These are phyloP conservation scores for Apis cerana DNA, from an alignment of 1,140 invertebrate genomes.

Conservation along the genomic window DNA sequence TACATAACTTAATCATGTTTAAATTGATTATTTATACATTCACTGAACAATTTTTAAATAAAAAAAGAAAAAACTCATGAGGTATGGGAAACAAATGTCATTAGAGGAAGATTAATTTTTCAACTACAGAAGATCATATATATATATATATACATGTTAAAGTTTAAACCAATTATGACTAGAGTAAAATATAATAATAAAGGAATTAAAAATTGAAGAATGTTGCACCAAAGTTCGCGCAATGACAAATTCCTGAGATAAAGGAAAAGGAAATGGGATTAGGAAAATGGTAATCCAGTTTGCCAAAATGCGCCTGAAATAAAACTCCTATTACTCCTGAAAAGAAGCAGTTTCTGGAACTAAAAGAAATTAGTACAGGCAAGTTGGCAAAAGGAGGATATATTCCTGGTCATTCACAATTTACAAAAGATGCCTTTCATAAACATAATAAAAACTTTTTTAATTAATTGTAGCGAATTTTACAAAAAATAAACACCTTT, in stretches of 20 bases:
- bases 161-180: conserved; percentile 12
- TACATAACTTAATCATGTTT: neutral
- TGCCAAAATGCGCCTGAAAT: conserved; percentile 77
- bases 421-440: conserved; percentile 22
- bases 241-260: conserved; percentile 65
- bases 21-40: neutral
- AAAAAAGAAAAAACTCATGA: neutral
- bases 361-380: conserved; percentile 74
- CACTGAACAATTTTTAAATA: neutral
- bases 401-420: conserved; percentile 44
- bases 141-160: neutral
- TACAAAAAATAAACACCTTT: conserved; percentile 12
- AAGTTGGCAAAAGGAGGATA: conserved; percentile 65
- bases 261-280: conserved; percentile 36
- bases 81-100: neutral
- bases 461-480: neutral
- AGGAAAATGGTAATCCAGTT: conserved; percentile 59
- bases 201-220: conserved; percentile 30
- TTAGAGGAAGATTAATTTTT: neutral
- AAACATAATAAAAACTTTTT: conserved; percentile 8
- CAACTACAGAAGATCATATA: neutral
- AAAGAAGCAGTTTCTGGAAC: conserved; percentile 73
- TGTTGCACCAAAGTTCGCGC: conserved; percentile 69
- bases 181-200: conserved; percentile 20
- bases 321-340: conserved; percentile 73